phyloP scores from a whole-genome alignment of 1,140 invertebrate species.

The Eupristina koningsbergeri region DNA sequence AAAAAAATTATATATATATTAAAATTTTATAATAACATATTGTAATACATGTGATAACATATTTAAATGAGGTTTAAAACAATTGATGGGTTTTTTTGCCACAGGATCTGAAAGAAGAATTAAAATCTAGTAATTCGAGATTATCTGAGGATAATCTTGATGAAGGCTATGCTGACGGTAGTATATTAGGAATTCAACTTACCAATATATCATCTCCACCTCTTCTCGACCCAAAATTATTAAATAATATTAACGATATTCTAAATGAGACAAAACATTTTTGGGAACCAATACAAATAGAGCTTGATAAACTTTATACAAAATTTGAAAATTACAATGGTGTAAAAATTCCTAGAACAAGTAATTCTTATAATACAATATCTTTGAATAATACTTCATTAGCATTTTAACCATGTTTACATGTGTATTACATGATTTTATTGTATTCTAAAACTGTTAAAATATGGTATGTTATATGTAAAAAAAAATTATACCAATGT shows the following conservation, averaged over 20 bases:
- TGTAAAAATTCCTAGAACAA: background rate
- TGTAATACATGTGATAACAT: too few species aligned
- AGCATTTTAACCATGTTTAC: background rate
- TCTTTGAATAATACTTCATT: background rate
- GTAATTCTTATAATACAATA: background rate
- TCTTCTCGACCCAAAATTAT: slow-evolving; percentile 61
- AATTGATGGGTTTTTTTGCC: background rate
- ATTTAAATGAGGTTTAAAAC: too few species aligned
- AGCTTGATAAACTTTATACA: slow-evolving; percentile 59
- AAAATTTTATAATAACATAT: too few species aligned
- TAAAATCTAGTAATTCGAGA: slow-evolving; percentile 54
- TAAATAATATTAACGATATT: slow-evolving; percentile 59
- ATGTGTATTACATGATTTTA: too few species aligned
- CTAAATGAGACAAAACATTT: slow-evolving; percentile 63
- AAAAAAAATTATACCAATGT: background rate
- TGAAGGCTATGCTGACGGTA: slow-evolving; percentile 63
- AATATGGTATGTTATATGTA: background rate
- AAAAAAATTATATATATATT: too few species aligned
- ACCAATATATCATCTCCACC: slow-evolving; percentile 60
- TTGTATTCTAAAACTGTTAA: too few species aligned
- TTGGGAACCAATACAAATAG: slow-evolving; percentile 58
- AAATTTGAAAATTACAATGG: slow-evolving; percentile 56
- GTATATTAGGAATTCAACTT: slow-evolving; percentile 38
- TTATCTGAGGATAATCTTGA: slow-evolving; percentile 63
- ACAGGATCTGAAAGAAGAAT: slow-evolving; percentile 59